Conservation (phyloP, 2,797 vertebrate species). For the Poeciliopsis infans region DNA sequence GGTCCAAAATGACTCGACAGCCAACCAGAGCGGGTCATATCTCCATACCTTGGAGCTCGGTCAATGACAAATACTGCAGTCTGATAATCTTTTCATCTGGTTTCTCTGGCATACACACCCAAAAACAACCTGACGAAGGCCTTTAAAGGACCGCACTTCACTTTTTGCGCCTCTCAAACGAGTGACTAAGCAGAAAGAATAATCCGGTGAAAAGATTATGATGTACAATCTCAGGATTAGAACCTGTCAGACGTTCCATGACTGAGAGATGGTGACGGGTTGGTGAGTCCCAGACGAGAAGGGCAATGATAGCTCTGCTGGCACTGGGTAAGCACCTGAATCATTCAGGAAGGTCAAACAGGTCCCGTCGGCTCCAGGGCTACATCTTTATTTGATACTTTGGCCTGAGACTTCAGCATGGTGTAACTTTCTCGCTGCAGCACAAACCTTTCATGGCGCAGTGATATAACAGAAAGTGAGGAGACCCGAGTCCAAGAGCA, state of each 20-base stretch:
- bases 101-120: constrained; percentile 18
- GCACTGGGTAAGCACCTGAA: constrained; percentile 38
- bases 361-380: constrained; percentile 38
- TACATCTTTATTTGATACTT: constrained; percentile 38
- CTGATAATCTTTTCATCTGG: constrained; percentile 17
- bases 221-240: constrained; percentile 44
- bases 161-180: constrained; percentile 21
- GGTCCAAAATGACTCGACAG: constrained; percentile 36
- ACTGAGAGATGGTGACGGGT: constrained; percentile 27
- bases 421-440: constrained; percentile 46
- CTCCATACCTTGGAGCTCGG: constrained; percentile 27
- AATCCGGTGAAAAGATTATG: constrained; percentile 48
- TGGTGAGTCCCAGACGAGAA: constrained; percentile 32
- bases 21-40: constrained; percentile 21
- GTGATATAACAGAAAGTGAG: background rate
- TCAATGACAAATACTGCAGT: constrained; percentile 58
- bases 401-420: constrained; percentile 6
- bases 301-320: constrained; percentile 22
- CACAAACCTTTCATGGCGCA: constrained; percentile 18
- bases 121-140: background rate
- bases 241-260: constrained; percentile 57
- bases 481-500: background rate
- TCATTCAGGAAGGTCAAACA: constrained; percentile 68
- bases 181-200: constrained; percentile 31
- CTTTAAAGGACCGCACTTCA: background rate